phyloP scores from a whole-genome alignment of 1,140 invertebrate genomes.

The Laupala kohalensis region DNA sequence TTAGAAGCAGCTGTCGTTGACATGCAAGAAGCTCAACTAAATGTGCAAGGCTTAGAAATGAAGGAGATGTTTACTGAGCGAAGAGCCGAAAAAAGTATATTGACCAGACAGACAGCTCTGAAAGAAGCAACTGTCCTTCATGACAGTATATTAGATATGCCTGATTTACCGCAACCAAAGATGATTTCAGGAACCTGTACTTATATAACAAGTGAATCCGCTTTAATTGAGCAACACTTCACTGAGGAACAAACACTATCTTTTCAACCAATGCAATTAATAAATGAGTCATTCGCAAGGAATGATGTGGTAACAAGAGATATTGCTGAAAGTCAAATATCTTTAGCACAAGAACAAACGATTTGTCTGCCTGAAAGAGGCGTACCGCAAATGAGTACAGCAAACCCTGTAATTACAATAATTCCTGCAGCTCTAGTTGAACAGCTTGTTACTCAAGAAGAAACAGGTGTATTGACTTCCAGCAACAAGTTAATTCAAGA shows the following conservation, averaged over 20 bases:
- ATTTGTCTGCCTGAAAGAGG: background rate
- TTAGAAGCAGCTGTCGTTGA: background rate
- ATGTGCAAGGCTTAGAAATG: background rate
- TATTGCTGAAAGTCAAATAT: conserved; percentile 11
- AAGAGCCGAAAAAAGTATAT: background rate
- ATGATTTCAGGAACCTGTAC: background rate
- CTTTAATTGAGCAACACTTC: background rate
- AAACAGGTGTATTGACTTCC: background rate
- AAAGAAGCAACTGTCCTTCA: background rate
- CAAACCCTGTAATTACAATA: background rate
- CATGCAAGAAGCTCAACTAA: background rate
- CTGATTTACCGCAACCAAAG: background rate
- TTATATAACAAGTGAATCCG: background rate
- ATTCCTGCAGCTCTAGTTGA: conserved; percentile 2
- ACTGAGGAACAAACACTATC: background rate
- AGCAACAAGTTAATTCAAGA: too few relatives aligned
- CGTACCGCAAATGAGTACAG: background rate
- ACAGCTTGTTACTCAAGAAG: conserved; percentile 1
- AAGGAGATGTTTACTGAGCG: background rate
- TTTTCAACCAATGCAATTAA: background rate
- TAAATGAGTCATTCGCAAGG: background rate
- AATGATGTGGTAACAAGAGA: background rate
- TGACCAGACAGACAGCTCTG: background rate
- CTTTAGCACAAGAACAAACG: background rate
- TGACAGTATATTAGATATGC: background rate